These are phyloP conservation scores for Sinodicranocentrus sp. DNA, from an alignment of 2,888 invertebrate genomes.

Conservation along the genomic window DNA sequence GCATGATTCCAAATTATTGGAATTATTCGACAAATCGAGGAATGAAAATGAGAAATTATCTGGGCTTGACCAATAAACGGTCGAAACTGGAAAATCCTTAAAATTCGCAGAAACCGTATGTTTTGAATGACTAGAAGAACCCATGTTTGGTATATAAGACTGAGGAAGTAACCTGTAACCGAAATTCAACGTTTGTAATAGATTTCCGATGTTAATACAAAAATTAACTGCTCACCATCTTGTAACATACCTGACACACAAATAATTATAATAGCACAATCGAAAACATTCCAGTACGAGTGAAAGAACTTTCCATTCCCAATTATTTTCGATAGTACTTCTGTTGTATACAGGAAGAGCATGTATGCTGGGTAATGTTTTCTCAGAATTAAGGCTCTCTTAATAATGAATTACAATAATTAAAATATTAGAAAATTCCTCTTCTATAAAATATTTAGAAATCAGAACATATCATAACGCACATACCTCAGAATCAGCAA, in stretches of 20 bases:
- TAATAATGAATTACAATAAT: background rate
- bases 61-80: constrained; percentile 6
- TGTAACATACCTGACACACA: constrained; percentile 18
- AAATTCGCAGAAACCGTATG: constrained; percentile 47
- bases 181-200: background rate
- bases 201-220: background rate
- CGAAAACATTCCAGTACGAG: constrained; percentile 51
- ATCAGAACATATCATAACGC: background rate
- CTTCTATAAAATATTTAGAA: background rate
- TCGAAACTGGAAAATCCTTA: constrained; percentile 51
- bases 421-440: too few relatives aligned
- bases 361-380: constrained; percentile 61
- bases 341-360: constrained; percentile 42
- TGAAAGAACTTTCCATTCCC: constrained; percentile 59
- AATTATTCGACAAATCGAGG: background rate
- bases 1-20: background rate
- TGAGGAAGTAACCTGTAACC: constrained; percentile 29
- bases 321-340: constrained; percentile 26
- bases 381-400: constrained; percentile 51
- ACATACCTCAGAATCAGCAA: constrained; percentile 47
- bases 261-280: constrained; percentile 20
- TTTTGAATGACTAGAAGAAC: constrained; percentile 30
- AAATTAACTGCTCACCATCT: background rate
- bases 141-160: constrained; percentile 3
- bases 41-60: background rate